Percentiles rank a stretch among this genome's conserved stretches.
phyloP scores from a whole-genome alignment of 2,888 invertebrate genomes.

The Cantharis lateralis region DNA sequence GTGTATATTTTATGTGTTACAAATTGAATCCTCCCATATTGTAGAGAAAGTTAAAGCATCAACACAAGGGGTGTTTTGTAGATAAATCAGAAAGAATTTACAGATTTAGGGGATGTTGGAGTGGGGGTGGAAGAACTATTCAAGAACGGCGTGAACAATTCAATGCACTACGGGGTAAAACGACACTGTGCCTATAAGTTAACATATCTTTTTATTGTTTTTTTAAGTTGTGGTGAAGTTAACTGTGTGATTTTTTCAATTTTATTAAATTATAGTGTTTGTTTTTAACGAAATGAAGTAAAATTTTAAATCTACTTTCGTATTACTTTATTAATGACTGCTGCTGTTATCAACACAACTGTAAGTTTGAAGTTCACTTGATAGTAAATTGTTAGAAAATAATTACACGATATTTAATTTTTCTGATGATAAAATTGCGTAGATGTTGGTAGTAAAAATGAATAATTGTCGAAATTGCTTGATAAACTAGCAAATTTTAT shows the following conservation, averaged over 20 bases:
- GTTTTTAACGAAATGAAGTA: not conserved
- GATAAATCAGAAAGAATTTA: conserved; percentile 49
- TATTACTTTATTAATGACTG: conserved; percentile 22
- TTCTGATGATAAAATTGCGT: not conserved
- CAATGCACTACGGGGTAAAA: conserved; percentile 26
- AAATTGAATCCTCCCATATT: conserved; percentile 35
- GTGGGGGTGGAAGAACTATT: conserved; percentile 46
- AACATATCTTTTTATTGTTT: conserved; percentile 6
- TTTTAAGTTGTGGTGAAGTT: conserved; percentile 6
- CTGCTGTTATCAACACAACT: conserved; percentile 20
- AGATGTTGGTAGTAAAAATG: not conserved
- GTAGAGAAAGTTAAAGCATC: conserved; percentile 23
- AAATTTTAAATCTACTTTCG: not conserved
- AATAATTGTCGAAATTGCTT: not conserved
- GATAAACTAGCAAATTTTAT: not conserved
- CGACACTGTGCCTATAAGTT: conserved; percentile 22
- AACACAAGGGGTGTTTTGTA: conserved; percentile 38
- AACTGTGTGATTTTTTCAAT: not conserved
- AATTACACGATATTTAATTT: not conserved
- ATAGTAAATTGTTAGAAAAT: not conserved
- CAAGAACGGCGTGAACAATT: conserved; percentile 45
- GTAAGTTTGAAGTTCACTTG: conserved; percentile 14
- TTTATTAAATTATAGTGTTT: not conserved
- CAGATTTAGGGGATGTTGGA: conserved; percentile 44
- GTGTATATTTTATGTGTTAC: not conserved